A percentile compares a stretch with the other conserved stretches of the same genome.
Evolutionary conservation across 2,113 vertebrate genomes (phyloP).

Genomic region (Pimephales promelas): DNA sequence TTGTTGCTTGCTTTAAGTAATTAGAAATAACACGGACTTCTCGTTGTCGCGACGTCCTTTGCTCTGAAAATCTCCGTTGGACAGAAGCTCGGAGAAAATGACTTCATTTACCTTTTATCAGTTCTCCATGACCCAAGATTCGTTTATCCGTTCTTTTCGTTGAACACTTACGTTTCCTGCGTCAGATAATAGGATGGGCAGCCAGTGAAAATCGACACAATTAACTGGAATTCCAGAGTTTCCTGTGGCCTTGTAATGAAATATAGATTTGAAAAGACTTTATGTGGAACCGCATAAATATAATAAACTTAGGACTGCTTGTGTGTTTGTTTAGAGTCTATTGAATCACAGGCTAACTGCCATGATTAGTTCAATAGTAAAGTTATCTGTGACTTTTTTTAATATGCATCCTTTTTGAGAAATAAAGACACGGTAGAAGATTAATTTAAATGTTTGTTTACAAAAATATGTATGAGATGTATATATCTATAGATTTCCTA

Average conservation of each 20-base stretch:
- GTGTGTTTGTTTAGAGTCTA: conserved; percentile 26
- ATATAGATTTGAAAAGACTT: conserved; percentile 51
- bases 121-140: conserved; percentile 53
- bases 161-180: conserved; percentile 55
- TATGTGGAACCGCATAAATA: conserved; percentile 1
- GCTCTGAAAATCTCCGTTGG: conserved; percentile 49
- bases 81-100: conserved; percentile 45
- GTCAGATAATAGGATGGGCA: conserved; percentile 47
- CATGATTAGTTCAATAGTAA: conserved; percentile 36
- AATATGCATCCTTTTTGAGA: neutral
- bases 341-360: conserved; percentile 12
- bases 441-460: neutral
- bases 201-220: conserved; percentile 43
- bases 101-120: conserved; percentile 58
- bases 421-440: neutral
- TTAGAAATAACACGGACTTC: conserved; percentile 56
- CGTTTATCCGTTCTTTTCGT: conserved; percentile 50
- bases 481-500: neutral
- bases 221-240: conserved; percentile 48
- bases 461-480: neutral
- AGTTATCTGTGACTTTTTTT: neutral
- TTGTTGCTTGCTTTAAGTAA: conserved; percentile 60
- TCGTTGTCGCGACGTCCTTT: conserved; percentile 17
- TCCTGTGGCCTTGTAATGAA: conserved; percentile 42
- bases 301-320: conserved; percentile 28